Evolutionary conservation across 2,888 invertebrate species (phyloP), one percentile per base, ranked within the genome.

Genomic region (Oxytorus armatus): DNA sequence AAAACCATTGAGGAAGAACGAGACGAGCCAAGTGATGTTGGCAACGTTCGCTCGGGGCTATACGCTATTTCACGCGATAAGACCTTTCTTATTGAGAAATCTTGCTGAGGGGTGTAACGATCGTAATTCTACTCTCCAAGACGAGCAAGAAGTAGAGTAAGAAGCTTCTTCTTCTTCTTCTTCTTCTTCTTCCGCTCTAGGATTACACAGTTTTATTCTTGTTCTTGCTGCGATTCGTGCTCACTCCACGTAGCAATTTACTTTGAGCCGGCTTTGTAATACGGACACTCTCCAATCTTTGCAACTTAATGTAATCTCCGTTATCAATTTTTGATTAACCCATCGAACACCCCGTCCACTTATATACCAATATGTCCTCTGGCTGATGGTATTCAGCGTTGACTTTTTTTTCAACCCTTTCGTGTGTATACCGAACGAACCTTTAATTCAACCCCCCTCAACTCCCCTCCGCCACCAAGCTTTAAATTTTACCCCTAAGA

Each of bases 21-120:
- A 47, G 16, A 18, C 18, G 16, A 23, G 7, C 3, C 8, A 10
- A 29, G 51, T 14, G 53, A 16, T 68, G 42, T 68, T 53, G 16
- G 8, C 23, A 16, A 39, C 0, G 23, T 55, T 7, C 8, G 14
- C 53, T 16, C 39, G 11, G 14, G 25, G 53, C 25, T 16, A 33
- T 68, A 68, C 25, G 25, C 53, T 68, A 53, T 68, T 53, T 68
- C 49, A 5, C 66, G 25, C 10, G 68, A 68, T 68, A 53, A 68
- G 68, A 53, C 39, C 16, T 39, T 42, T 7, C 68, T 68, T 42
- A 55, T 53, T 0, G 53, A 11, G 1, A 1, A 68, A 53, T 16
- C 10, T 49, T 36, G 51, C 51, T 23, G 16, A 36, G 39, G 53
- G n/a, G n/a, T n/a, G n/a, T n/a, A n/a, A n/a, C n/a, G n/a, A n/a